These are phyloP conservation scores for Anagyrus pseudococci DNA, from an alignment of 2,888 invertebrate species.

Conservation along the genomic window DNA sequence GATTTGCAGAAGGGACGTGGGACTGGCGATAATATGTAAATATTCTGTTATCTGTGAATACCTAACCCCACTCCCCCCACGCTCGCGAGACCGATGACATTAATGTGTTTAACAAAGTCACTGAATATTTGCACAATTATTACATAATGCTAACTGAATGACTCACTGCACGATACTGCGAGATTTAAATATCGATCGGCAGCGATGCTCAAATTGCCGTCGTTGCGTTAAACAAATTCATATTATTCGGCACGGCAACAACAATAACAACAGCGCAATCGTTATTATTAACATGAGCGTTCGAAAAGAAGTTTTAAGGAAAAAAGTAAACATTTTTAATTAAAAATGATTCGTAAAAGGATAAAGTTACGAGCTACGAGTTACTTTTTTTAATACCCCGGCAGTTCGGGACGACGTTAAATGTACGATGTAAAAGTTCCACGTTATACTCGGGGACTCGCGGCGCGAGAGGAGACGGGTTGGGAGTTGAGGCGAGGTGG, in stretches of 20 bases:
- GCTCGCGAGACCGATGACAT: conserved; percentile 23
- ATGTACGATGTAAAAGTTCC: conserved; percentile 34
- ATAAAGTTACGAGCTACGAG: conserved; percentile 21
- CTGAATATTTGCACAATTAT: conserved; percentile 35
- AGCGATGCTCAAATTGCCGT: neutral
- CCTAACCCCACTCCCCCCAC: conserved; percentile 27
- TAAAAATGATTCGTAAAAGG: conserved; percentile 21
- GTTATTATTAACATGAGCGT: neutral
- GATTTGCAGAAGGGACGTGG: conserved; percentile 41
- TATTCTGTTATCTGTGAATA: conserved; percentile 57
- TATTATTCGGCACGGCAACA: neutral
- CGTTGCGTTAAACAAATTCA: neutral
- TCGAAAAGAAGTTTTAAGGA: too few species aligned
- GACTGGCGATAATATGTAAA: conserved; percentile 59
- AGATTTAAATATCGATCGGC: conserved; percentile 15
- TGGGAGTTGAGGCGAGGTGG: conserved; percentile 1
- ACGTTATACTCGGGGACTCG: neutral
- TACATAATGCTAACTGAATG: conserved; percentile 6
- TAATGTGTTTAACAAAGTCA: conserved; percentile 36
- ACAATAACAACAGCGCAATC: neutral
- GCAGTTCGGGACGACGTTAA: conserved; percentile 15
- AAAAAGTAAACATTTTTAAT: conserved; percentile 22
- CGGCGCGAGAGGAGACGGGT: neutral
- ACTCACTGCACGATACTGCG: conserved; percentile 12
- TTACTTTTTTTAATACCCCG: conserved; percentile 34